Evolutionary conservation across 92 coral and sea anemone genomes (phyloP).

Genomic region (Porites divaricata): DNA sequence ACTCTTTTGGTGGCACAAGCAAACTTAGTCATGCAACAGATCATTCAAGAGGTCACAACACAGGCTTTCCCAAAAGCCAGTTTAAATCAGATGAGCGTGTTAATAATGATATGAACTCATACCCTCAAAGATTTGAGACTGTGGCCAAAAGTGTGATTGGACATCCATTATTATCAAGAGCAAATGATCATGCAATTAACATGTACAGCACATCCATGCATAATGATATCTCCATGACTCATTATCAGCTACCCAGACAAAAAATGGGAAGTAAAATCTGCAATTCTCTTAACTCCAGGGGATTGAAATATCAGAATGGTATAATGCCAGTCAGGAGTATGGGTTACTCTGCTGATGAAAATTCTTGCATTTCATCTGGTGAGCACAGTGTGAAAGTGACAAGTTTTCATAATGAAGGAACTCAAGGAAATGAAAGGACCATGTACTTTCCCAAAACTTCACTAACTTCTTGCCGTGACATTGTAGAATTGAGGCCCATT

Average conservation of each 20-base stretch:
- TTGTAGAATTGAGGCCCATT: constrained; percentile 23
- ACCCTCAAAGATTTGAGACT: not conserved
- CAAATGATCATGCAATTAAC: not conserved
- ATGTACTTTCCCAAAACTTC: not conserved
- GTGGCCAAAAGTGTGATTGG: not conserved
- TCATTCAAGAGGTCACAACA: not conserved
- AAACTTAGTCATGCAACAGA: not conserved
- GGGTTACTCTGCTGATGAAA: not conserved
- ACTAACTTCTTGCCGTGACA: not conserved
- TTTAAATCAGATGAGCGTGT: constrained; percentile 5
- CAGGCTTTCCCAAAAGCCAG: constrained; percentile 3
- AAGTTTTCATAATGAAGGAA: not conserved
- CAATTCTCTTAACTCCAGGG: not conserved
- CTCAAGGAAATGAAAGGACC: not conserved
- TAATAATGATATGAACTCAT: not conserved
- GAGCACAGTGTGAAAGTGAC: not conserved
- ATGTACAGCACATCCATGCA: not conserved
- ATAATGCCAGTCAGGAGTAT: not conserved
- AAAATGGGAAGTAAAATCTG: too few species aligned
- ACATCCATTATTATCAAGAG: not conserved
- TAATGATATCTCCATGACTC: not conserved
- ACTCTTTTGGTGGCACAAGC: not conserved
- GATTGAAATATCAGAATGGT: not conserved
- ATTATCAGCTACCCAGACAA: not conserved
- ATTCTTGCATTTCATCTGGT: not conserved